Percentiles rank a stretch among this genome's conserved stretches.
phyloP scores from a whole-genome alignment of 2,113 vertebrate species.

The Leucoraja erinaceus region DNA sequence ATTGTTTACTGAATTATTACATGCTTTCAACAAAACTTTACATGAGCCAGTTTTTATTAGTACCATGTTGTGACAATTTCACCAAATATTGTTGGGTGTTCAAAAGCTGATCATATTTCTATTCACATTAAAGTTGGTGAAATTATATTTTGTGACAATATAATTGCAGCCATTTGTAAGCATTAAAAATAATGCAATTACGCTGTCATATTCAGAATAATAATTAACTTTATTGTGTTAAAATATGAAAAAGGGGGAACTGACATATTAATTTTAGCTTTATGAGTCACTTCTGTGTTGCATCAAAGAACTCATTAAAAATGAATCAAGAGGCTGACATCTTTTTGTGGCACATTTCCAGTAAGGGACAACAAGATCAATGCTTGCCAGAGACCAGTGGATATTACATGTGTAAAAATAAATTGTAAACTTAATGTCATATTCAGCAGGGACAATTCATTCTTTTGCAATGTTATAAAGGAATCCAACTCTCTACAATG shows the following conservation, averaged over 20 bases:
- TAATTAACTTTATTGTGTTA: conserved; percentile 38
- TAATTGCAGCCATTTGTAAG: conserved; percentile 32
- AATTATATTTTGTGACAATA: conserved; percentile 35
- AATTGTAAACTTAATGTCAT: background rate
- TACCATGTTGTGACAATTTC: conserved; percentile 30
- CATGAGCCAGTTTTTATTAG: background rate
- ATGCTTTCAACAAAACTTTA: background rate
- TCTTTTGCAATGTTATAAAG: background rate
- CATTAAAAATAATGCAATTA: conserved; percentile 34
- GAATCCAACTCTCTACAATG: background rate
- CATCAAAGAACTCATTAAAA: conserved; percentile 36
- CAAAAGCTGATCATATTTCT: conserved; percentile 28
- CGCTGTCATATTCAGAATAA: conserved; percentile 30
- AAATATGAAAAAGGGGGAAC: conserved; percentile 16
- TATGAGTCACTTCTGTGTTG: conserved; percentile 21
- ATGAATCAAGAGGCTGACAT: conserved; percentile 25
- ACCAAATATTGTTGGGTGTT: conserved; percentile 22
- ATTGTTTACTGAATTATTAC: background rate
- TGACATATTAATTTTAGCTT: conserved; percentile 37
- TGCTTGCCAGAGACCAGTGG: background rate
- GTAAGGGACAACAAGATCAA: background rate
- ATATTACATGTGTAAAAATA: background rate
- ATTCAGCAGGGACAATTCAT: background rate
- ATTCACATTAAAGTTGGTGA: conserved; percentile 16
- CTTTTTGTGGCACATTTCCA: conserved; percentile 14